phyloP scores from a whole-genome alignment of 2,888 invertebrate genomes.

The Caenorhabditis panamensis region DNA sequence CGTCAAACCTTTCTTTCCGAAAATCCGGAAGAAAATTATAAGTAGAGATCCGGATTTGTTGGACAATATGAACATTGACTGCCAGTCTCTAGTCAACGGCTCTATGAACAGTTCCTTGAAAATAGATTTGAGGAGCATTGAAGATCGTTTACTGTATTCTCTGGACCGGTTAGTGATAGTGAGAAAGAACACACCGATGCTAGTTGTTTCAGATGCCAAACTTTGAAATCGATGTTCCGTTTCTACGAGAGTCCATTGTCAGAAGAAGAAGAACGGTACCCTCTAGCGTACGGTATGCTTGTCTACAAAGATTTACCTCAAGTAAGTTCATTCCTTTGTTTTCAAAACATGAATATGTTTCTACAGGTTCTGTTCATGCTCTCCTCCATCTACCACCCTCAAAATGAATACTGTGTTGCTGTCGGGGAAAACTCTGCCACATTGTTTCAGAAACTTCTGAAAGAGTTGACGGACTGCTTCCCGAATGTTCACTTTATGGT shows the following conservation, averaged over 20 bases:
- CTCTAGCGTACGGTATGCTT: slow-evolving; percentile 63
- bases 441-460: slow-evolving; percentile 65
- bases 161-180: too few relatives aligned
- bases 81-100: slow-evolving; percentile 14
- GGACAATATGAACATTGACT: slow-evolving; percentile 35
- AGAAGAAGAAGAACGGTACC: slow-evolving; percentile 53
- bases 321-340: too few relatives aligned
- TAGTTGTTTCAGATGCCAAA: slow-evolving; percentile 45
- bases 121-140: too few relatives aligned
- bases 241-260: slow-evolving; percentile 42
- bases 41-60: slow-evolving; percentile 16
- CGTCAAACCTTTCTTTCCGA: slow-evolving; percentile 13
- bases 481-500: slow-evolving; percentile 75
- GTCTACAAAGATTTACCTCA: slow-evolving; percentile 58
- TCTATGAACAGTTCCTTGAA: neutral
- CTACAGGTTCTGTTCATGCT: slow-evolving; percentile 71
- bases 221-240: slow-evolving; percentile 35
- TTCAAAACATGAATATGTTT: too few relatives aligned
- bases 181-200: too few relatives aligned
- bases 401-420: slow-evolving; percentile 76
- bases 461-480: slow-evolving; percentile 67
- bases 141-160: too few relatives aligned
- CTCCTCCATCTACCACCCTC: slow-evolving; percentile 75
- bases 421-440: slow-evolving; percentile 67
- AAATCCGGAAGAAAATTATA: slow-evolving; percentile 3